Evolutionary conservation across 2,888 invertebrate species (phyloP).

Genomic region (Disparrhopalites patrizii): DNA sequence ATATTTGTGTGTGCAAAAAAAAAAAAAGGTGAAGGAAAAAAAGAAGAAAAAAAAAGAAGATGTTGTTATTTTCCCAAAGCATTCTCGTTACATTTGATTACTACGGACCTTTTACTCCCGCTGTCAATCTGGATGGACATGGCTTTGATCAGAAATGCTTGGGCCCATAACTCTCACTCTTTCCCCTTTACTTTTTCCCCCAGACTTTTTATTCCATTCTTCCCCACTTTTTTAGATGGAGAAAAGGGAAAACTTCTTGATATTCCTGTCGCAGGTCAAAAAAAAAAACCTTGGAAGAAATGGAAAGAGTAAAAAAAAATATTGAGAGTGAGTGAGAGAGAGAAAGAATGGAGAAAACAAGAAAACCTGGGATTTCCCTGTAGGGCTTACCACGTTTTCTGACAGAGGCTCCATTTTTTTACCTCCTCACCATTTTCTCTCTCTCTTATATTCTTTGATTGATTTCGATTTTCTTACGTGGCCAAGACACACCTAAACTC

Average conservation of each 20-base stretch:
- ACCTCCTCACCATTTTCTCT: not conserved
- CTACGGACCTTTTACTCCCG: constrained; percentile 15
- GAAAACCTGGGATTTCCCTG: not conserved
- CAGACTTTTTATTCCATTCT: too few species aligned
- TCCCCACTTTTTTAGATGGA: too few species aligned
- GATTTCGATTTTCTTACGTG: not conserved
- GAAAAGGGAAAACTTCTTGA: not conserved
- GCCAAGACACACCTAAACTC: too few species aligned
- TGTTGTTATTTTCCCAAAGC: constrained; percentile 2
- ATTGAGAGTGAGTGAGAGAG: not conserved
- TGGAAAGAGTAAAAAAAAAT: not conserved
- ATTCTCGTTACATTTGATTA: constrained; percentile 22
- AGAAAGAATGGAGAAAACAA: not conserved
- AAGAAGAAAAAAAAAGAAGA: not conserved
- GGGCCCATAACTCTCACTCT: too few species aligned
- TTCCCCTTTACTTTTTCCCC: too few species aligned
- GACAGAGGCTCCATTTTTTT: not conserved
- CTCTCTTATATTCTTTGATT: not conserved
- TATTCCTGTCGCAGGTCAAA: constrained; percentile 24
- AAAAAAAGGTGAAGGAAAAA: not conserved
- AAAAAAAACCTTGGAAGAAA: not conserved
- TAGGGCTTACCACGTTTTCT: not conserved
- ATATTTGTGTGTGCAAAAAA: too few species aligned
- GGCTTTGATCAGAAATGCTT: constrained; percentile 29
- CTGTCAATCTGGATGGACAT: constrained; percentile 36